Evolutionary conservation across 1,140 invertebrate genomes (phyloP).

Genomic region (Archivesica marissinica): DNA sequence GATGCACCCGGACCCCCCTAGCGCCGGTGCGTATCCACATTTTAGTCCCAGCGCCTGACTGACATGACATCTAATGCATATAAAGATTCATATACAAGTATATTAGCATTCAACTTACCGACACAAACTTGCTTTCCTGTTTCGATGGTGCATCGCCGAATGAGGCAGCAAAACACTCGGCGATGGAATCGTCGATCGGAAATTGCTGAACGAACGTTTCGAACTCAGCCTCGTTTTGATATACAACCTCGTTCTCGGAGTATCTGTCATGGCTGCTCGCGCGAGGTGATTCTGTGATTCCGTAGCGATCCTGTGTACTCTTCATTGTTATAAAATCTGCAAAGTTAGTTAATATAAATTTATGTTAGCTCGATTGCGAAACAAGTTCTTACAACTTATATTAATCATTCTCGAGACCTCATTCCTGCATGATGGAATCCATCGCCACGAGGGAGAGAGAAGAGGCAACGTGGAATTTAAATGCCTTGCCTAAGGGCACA

Average conservation of each 20-base stretch:
- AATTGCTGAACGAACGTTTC: constrained; percentile 65
- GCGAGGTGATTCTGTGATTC: constrained; percentile 8
- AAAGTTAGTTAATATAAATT: not conserved
- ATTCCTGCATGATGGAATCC: no score
- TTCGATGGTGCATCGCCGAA: not conserved
- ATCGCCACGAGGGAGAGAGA: no score
- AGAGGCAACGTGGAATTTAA: no score
- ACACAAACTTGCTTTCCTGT: constrained; percentile 7
- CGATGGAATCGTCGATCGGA: constrained; percentile 63
- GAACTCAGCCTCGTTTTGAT: constrained; percentile 61
- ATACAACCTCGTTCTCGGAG: constrained; percentile 33
- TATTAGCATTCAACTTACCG: not conserved
- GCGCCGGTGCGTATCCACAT: no score
- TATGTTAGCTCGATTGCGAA: no score
- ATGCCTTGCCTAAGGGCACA: no score
- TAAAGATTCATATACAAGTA: no score
- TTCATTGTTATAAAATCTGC: constrained; percentile 56
- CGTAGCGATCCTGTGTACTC: constrained; percentile 33
- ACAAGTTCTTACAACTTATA: no score
- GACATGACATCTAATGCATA: no score
- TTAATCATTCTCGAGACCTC: no score
- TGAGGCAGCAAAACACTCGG: constrained; percentile 58
- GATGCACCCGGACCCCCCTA: no score
- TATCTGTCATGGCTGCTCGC: constrained; percentile 15
- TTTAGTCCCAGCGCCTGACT: no score